A percentile compares a stretch with the other conserved stretches of the same genome.
phyloP scores from a whole-genome alignment of 53 echinoderm and acorn worm genomes.

The Crossaster papposus region DNA sequence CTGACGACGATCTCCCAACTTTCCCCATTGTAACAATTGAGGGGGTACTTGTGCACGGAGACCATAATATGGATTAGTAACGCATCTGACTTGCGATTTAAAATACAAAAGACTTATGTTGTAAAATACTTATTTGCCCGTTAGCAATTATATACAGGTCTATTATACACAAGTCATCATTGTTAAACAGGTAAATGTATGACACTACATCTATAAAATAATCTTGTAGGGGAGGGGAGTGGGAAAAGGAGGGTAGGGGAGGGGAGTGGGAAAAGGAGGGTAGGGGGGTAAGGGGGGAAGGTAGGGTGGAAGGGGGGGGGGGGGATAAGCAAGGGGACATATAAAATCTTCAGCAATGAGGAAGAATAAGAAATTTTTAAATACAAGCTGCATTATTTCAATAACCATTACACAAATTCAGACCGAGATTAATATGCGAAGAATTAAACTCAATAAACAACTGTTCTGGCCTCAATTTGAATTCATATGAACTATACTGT shows the following conservation, averaged over 20 bases:
- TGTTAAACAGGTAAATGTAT: constrained; percentile 3
- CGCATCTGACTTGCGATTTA: neutral
- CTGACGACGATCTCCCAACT: too few relatives aligned
- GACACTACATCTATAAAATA: neutral
- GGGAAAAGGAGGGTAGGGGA: too few relatives aligned
- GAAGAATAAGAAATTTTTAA: neutral
- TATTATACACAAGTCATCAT: neutral
- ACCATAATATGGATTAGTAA: neutral
- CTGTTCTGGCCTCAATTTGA: too few relatives aligned
- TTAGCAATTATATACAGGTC: neutral
- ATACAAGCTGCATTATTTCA: neutral
- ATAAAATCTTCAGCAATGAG: neutral
- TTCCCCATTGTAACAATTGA: too few relatives aligned
- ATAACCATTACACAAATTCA: neutral
- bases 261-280: too few relatives aligned
- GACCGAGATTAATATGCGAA: neutral
- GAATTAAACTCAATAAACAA: too few relatives aligned
- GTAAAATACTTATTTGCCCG: neutral
- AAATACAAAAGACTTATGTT: neutral
- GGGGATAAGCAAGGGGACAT: neutral
- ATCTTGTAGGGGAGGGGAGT: neutral
- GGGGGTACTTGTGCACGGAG: too few relatives aligned
- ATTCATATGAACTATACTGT: too few relatives aligned
- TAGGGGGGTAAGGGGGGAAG: too few relatives aligned
- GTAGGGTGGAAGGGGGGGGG: too few relatives aligned